Evolutionary conservation across 2,113 vertebrate species (phyloP).

Genomic region (Ptyas mucosa): DNA sequence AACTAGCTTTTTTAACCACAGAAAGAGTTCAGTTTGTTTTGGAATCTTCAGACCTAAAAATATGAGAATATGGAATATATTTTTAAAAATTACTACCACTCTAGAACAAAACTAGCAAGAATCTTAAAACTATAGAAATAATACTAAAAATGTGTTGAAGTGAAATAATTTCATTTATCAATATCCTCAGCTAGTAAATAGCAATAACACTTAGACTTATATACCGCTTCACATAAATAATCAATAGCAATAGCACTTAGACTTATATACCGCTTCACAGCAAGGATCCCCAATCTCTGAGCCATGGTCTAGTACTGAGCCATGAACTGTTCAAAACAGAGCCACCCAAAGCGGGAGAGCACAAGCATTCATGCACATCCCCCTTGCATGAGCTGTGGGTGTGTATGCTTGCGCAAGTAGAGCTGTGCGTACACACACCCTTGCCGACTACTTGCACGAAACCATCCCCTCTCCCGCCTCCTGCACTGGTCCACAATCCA

Average conservation of each 20-base stretch:
- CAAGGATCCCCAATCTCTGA: neutral
- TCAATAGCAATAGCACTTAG: neutral
- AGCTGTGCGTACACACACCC: no score
- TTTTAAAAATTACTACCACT: neutral
- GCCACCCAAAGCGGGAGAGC: neutral
- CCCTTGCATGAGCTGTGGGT: neutral
- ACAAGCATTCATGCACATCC: neutral
- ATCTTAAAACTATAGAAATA: neutral
- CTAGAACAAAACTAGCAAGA: neutral
- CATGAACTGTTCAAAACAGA: no score
- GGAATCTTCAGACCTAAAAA: slow-evolving; percentile 1
- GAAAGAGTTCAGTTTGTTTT: slow-evolving; percentile 11
- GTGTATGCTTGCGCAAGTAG: no score
- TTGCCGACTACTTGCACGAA: no score
- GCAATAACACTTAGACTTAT: neutral
- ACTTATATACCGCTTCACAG: neutral
- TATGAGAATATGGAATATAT: neutral
- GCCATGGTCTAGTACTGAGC: neutral
- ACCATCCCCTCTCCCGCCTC: no score
- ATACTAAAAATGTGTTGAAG: neutral
- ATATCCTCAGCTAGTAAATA: neutral
- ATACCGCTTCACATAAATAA: neutral
- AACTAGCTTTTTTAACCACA: neutral
- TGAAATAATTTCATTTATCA: neutral
- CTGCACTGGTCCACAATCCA: no score